Evolutionary conservation across 92 coral and sea anemone genomes (phyloP), one percentile per base, ranked within the genome.

Genomic region (Epizoanthus stellaris): DNA sequence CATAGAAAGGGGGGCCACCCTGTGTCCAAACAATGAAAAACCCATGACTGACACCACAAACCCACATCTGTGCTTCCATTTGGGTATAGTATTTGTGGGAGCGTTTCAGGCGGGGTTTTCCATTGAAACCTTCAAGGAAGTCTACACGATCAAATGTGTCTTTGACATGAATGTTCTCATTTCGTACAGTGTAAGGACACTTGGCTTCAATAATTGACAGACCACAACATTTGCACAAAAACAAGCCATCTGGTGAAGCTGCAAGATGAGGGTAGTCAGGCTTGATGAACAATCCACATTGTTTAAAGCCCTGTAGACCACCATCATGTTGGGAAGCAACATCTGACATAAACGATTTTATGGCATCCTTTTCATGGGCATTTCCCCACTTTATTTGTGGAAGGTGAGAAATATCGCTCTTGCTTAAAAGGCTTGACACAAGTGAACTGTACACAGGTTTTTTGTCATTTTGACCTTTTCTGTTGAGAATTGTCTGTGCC

Each of bases 1-100:
- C 90, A 87, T 82, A 87, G 62, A 81, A 64, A 58, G 85, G 89
- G 64, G 73, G 82, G 62, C 77, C 87, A 34, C 87, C 91, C 23
- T 62, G 87, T 60, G 91, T 81, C 80, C 83, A 87, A 81, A 87
- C 83, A 81, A 87, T 87, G 71, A 80, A 80, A 59, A 70, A 80
- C 9, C 90, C 90, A 87, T 87, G 91, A 75, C 36, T 40, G 84
- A 45, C 83, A 75, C 91, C 91, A 56, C 82, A 73, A 74, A 87
- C 83, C 87, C 91, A 88, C 91, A 88, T 91, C 72, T 91, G 91
- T 5, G 89, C 88, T 76, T 82, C 81, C 70, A 90, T 85, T 82
- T 90, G 93, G 66, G 93, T 90, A 57, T 80, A 87, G 73, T 90
- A 90, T 76, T 87, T 90, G 90, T 87, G 93, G 42, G 90, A 68